Base-by-base conservation (phyloP, 2,888 invertebrate species). In the Ophion slaviceki region DNA sequence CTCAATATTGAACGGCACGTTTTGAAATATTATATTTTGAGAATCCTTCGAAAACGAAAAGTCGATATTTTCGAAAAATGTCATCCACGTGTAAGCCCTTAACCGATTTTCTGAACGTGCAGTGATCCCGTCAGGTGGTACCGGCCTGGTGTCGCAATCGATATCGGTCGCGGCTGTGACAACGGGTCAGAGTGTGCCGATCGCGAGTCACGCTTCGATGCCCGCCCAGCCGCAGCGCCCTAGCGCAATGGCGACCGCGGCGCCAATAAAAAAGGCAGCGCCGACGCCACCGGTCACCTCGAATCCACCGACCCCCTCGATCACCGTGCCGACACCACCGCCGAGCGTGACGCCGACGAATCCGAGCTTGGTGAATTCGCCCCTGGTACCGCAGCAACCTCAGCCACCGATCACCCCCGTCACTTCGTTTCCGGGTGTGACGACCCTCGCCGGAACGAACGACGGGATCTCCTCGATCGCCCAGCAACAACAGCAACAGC, bases 121-220 rank as follows among this genome's bases (percentile, higher is more conserved):
- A 87, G 87, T 84, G 75, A 83, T 85, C 82, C 74, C 87, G 82
- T 82, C 90, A 91, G 92, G 91, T 85, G 91, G 89, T 67, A 96
- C 95, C 89, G 95, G 94, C 77, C 95, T 95, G 77, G 94, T 95
- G 85, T 96, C 96, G 85, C 96, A 96, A 82, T 91, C 94, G 91
- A 95, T 95, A 86, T 94, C 95, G 53, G 95, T 94, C 87, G 94
- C 95, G 72, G 94, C 95, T 81, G 95, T 94, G 70, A 95, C 95
- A 76, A 89, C 90, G 81, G 91, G 90, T 32, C 92, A 91, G 88
- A 89, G 90, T 62, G 87, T 92, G 82, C 94, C 95, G 61, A 90
- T 93, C 74, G 92, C 93, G 68, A 93, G 93, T 91, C 94, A 94
- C 81, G 89, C 92, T 24, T 93, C 93, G 77, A 93, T 94, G 92